These are phyloP conservation scores for Abscondita cerata DNA, from an alignment of 2,888 invertebrate genomes.

Conservation along the genomic window DNA sequence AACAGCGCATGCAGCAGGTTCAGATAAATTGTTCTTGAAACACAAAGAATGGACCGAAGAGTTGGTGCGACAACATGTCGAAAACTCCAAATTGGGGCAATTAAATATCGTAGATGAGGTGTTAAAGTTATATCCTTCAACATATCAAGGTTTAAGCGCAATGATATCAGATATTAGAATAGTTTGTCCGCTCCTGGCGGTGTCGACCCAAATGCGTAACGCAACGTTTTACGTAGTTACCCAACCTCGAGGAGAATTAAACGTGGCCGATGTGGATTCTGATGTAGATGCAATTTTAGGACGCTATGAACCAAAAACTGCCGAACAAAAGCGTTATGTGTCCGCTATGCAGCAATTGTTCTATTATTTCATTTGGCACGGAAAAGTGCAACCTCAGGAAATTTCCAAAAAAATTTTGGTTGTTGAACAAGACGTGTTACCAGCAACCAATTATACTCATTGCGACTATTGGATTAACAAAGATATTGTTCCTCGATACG, in stretches of 20 bases:
- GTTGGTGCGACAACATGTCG: slow-evolving; percentile 69
- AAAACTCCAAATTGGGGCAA: slow-evolving; percentile 69
- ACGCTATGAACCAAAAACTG: slow-evolving; percentile 73
- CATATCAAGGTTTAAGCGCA: slow-evolving; percentile 69
- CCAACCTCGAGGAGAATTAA: slow-evolving; percentile 63
- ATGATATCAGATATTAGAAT: slow-evolving; percentile 82
- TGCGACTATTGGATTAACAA: slow-evolving; percentile 81
- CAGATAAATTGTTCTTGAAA: slow-evolving; percentile 65
- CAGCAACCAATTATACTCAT: slow-evolving; percentile 70
- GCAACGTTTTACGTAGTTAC: slow-evolving; percentile 79
- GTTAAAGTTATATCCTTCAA: slow-evolving; percentile 71
- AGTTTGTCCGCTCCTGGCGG: slow-evolving; percentile 76
- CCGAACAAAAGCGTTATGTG: slow-evolving; percentile 76
- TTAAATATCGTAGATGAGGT: slow-evolving; percentile 68
- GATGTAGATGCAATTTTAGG: slow-evolving; percentile 84
- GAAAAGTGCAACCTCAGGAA: slow-evolving; percentile 66
- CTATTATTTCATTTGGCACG: slow-evolving; percentile 81
- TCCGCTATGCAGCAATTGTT: slow-evolving; percentile 83
- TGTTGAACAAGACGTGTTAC: slow-evolving; percentile 74
- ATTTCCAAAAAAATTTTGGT: slow-evolving; percentile 65
- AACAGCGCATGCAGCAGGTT: slow-evolving; percentile 76
- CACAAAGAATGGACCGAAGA: slow-evolving; percentile 72
- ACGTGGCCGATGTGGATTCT: slow-evolving; percentile 61
- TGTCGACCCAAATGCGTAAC: slow-evolving; percentile 68
- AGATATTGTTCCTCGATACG: slow-evolving; percentile 77